Evolutionary conservation across 2,797 vertebrate species (phyloP).

Genomic region (Columba guinea): DNA sequence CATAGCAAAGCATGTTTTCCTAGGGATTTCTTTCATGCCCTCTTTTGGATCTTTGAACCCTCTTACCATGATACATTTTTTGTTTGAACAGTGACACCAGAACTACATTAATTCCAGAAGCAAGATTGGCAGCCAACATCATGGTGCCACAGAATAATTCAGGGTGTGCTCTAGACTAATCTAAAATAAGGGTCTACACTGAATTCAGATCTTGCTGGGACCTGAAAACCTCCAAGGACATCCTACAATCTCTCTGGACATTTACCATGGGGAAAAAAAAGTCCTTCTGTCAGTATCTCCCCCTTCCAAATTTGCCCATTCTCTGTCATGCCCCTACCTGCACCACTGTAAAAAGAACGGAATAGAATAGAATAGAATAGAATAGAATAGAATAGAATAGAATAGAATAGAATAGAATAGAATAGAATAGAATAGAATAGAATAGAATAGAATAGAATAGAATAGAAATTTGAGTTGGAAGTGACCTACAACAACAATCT

Average conservation of each 20-base stretch:
- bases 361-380: too few relatives aligned
- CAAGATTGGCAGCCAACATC: background rate
- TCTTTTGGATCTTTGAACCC: background rate
- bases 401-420: background rate
- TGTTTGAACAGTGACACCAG: background rate
- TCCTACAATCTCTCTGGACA: background rate
- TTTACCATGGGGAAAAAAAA: background rate
- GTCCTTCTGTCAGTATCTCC: background rate
- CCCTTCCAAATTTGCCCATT: background rate
- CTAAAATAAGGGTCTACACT: background rate
- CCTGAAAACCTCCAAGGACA: background rate
- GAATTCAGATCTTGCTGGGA: background rate
- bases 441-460: background rate
- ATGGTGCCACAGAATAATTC: background rate
- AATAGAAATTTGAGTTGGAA: background rate
- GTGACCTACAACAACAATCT: too few relatives aligned
- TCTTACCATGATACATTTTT: background rate
- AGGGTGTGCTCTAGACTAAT: background rate
- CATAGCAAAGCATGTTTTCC: background rate
- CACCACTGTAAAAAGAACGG: background rate
- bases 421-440: too few relatives aligned
- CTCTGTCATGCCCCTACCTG: fast-evolving
- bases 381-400: too few relatives aligned
- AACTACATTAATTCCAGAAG: background rate
- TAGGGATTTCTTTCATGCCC: background rate